Conservation (phyloP, 2,797 vertebrate genomes). For the Pipistrellus pygmaeus region DNA sequence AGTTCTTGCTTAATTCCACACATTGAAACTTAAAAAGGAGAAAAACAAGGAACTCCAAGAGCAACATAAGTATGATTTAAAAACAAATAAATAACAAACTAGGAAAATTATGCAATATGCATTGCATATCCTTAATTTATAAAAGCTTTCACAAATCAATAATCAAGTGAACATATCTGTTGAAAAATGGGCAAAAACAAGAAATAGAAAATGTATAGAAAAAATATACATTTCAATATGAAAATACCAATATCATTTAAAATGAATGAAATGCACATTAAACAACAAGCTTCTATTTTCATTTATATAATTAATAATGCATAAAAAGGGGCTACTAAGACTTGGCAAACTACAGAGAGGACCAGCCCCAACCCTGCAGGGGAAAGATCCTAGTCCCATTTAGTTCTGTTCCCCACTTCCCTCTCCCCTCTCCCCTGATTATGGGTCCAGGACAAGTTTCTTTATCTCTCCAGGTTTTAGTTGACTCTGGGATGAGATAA, state of each 20-base stretch:
- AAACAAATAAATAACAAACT: neutral
- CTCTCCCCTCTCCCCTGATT: too few relatives aligned
- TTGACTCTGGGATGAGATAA: neutral
- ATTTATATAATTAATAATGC: conserved; percentile 13
- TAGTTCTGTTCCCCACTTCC: neutral
- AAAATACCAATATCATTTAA: conserved; percentile 27
- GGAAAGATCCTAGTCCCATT: neutral
- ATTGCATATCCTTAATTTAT: neutral
- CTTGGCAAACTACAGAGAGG: neutral
- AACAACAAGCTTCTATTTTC: conserved; percentile 6
- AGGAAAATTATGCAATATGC: neutral
- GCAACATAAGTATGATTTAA: neutral
- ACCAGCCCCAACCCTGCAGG: neutral
- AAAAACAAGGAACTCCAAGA: neutral
- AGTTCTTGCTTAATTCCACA: neutral
- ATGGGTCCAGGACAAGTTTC: neutral
- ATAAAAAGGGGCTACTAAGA: neutral
- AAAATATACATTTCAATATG: neutral
- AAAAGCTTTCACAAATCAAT: neutral
- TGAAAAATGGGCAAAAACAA: neutral
- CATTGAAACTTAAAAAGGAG: neutral
- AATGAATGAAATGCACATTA: conserved; percentile 19
- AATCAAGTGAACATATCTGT: neutral
- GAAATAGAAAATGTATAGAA: neutral
- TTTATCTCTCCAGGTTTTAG: neutral